phyloP scores from a whole-genome alignment of 2,888 invertebrate species.

The Melanchra persicariae region DNA sequence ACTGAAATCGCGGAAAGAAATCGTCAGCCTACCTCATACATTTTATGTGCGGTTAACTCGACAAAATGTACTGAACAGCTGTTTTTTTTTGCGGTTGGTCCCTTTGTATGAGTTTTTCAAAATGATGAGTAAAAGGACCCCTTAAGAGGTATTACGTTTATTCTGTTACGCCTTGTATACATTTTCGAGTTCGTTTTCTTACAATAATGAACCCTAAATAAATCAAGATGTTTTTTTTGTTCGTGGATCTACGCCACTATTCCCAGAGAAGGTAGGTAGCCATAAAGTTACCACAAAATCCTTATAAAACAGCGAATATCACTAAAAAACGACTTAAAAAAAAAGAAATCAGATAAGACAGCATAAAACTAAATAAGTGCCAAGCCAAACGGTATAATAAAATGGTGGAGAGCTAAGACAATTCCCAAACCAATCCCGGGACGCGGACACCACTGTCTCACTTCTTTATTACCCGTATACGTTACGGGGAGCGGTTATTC shows the following conservation, averaged over 20 bases:
- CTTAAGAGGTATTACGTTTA: too few species aligned
- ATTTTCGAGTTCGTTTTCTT: too few species aligned
- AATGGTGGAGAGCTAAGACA: slow-evolving; percentile 68
- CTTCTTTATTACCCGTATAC: slow-evolving; percentile 71
- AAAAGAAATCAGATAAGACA: slow-evolving; percentile 43
- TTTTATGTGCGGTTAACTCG: too few species aligned
- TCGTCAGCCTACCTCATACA: too few species aligned
- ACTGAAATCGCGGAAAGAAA: too few species aligned
- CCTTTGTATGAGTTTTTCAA: too few species aligned
- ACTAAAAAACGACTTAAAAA: slow-evolving; percentile 26
- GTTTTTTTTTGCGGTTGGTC: too few species aligned
- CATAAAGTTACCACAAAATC: neutral
- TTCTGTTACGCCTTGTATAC: too few species aligned
- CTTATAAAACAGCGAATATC: neutral
- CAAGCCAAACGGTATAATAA: slow-evolving; percentile 58
- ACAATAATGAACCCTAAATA: too few species aligned
- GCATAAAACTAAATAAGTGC: slow-evolving; percentile 60
- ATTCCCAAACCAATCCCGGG: slow-evolving; percentile 70
- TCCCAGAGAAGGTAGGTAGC: neutral
- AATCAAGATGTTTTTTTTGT: too few species aligned
- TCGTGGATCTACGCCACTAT: neutral
- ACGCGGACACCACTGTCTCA: slow-evolving; percentile 65
- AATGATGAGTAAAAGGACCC: too few species aligned
- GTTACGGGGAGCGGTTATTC: slow-evolving; percentile 59
- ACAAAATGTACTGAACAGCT: too few species aligned